phyloP scores from a whole-genome alignment of 2,797 vertebrate genomes.

The Steatocranus sp. region DNA sequence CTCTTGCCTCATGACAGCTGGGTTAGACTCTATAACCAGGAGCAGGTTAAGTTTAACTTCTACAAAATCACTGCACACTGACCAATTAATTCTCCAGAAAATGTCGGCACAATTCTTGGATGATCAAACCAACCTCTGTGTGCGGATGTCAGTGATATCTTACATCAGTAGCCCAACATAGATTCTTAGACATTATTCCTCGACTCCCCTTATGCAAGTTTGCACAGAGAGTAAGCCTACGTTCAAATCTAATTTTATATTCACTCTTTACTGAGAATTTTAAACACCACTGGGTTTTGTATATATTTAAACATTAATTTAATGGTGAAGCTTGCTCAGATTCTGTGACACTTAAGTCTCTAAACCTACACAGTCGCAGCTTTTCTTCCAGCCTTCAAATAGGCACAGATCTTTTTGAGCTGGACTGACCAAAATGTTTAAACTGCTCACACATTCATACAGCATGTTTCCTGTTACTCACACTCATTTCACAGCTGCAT shows the following conservation, averaged over 20 bases:
- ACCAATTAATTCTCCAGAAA: background rate
- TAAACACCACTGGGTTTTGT: background rate
- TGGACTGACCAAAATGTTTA: background rate
- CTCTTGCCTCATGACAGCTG: background rate
- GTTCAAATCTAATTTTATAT: background rate
- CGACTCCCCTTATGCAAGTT: background rate
- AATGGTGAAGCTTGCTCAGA: background rate
- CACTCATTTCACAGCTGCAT: background rate
- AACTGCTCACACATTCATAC: background rate
- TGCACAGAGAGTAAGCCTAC: background rate
- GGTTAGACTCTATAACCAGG: fast-evolving
- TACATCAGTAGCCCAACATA: background rate
- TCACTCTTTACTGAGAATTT: background rate
- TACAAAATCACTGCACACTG: background rate
- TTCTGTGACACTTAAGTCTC: background rate
- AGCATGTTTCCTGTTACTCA: background rate
- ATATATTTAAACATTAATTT: background rate
- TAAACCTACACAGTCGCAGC: background rate
- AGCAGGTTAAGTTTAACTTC: background rate
- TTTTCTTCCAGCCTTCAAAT: background rate
- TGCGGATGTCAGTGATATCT: fast-evolving
- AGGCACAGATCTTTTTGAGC: background rate
- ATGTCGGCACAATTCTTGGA: background rate
- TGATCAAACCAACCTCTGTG: fast-evolving
- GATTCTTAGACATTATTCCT: fast-evolving